Conservation (phyloP, 2,113 vertebrate genomes). For the Lepus timidus region DNA sequence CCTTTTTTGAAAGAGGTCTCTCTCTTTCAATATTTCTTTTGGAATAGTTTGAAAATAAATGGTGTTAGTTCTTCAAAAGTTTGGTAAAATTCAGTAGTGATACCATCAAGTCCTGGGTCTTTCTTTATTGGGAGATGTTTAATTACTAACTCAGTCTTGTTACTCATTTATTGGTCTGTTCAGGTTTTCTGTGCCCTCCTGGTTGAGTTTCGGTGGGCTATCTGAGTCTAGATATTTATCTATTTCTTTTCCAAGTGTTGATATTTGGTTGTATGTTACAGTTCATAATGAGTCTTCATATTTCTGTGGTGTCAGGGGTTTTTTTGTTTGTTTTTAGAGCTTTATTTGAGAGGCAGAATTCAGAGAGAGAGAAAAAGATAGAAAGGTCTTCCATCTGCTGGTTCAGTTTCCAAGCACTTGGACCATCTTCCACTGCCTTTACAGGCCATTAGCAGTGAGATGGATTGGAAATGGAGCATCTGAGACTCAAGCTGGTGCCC, state of each 20-base stretch:
- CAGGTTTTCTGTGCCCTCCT: background rate
- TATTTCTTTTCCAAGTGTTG: background rate
- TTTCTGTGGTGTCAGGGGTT: background rate
- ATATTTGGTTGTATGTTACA: background rate
- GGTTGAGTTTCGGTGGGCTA: background rate
- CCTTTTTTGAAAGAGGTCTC: background rate
- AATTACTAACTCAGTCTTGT: background rate
- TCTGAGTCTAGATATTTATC: background rate
- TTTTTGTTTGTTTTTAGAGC: too few species aligned
- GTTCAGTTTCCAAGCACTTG: too few species aligned
- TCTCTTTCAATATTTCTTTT: background rate
- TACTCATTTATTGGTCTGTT: background rate
- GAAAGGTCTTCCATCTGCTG: too few species aligned
- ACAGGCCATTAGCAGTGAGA: too few species aligned
- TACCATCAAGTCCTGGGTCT: background rate
- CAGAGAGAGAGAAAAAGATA: too few species aligned
- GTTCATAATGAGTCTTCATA: background rate
- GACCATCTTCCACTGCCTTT: too few species aligned
- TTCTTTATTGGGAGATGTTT: background rate
- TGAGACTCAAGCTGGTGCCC: too few species aligned
- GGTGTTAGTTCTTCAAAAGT: background rate
- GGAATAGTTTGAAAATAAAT: background rate
- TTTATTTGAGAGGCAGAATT: too few species aligned
- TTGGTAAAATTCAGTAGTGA: background rate
- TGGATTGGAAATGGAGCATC: too few species aligned